Base-by-base conservation (phyloP, 2,797 vertebrate species). In the Lacerta viridis region DNA sequence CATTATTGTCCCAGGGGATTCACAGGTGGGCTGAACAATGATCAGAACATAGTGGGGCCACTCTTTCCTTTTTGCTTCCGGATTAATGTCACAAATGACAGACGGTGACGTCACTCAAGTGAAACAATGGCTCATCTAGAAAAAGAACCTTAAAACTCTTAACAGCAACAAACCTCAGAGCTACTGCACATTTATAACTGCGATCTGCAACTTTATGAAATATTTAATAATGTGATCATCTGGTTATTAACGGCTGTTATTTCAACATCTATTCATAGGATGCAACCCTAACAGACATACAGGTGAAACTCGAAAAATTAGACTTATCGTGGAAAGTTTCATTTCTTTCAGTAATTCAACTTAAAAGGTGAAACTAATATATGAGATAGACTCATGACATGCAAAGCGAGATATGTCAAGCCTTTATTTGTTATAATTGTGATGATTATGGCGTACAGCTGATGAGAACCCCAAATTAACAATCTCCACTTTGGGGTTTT, bases 171-270 rank as follows among this genome's bases (percentile, higher is more conserved):
- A 29, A 46, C 11, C 27, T 7, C 36, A 41, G 33, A 81, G 41
- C 11, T 23, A 77, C 27, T 85, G 55, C 0, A 29, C 25, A n/a
- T 94, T 89, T 80, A 46, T 36, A 90, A 90, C 61, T 84, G 20
- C 7, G 36, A 90, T 85, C 89, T 88, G 76, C 6, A 77, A 72
- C 78, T 91, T 88, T 92, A 78, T 80, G 33, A 94, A 92, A 92
- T 83, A 89, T n/a, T 68, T 76, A 75, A 87, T 33, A 43, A 8
- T 84, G 29, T 72, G 15, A 0, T 76, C 23, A 68, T 83, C 87
- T 72, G 78, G 85, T 89, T 64, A 87, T 59, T 41, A 64, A 83
- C 36, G 68, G 5, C 1, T 78, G 66, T 46, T 74, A 1, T 86
- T 61, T 87, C 17, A 88, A 41, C 3, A 69, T 71, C 79, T 88